These are phyloP conservation scores for Copidosoma floridanum DNA, from an alignment of 1,140 invertebrate species.

Conservation along the genomic window DNA sequence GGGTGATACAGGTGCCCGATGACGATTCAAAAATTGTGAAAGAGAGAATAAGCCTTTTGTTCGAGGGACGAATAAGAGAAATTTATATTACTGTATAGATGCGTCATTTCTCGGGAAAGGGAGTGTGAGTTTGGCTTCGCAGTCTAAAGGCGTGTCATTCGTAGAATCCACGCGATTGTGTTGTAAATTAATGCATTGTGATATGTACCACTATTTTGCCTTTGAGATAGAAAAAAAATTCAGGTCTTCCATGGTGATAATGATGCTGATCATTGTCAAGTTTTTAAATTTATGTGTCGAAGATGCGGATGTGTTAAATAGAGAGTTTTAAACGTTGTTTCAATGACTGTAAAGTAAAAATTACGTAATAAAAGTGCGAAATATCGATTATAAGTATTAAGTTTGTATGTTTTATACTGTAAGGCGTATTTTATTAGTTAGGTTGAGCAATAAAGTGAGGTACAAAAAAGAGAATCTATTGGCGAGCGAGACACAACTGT, in stretches of 20 bases:
- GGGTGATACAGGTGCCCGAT: constrained; percentile 6
- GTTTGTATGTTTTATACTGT: no score
- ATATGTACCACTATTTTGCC: constrained; percentile 7
- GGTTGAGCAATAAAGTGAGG: constrained; percentile 15
- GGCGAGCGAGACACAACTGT: not conserved
- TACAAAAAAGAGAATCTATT: constrained; percentile 5
- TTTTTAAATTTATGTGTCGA: not conserved
- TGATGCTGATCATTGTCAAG: not conserved
- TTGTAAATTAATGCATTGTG: constrained; percentile 19
- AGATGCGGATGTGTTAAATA: no score
- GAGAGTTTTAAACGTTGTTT: no score
- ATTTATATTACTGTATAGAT: not conserved
- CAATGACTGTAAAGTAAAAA: no score
- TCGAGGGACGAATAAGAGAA: not conserved
- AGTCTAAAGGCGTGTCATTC: not conserved
- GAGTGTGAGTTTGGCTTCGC: not conserved
- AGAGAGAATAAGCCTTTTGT: not conserved
- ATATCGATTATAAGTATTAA: no score
- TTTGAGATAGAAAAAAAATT: not conserved
- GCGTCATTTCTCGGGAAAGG: not conserved
- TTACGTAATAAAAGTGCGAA: no score
- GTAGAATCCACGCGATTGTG: not conserved
- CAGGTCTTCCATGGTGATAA: constrained; percentile 7
- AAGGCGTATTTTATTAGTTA: not conserved
- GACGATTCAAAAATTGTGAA: not conserved